Evolutionary conservation across 2,797 vertebrate species (phyloP), one percentile per base, ranked within the genome.

Genomic region (Balearica regulorum): DNA sequence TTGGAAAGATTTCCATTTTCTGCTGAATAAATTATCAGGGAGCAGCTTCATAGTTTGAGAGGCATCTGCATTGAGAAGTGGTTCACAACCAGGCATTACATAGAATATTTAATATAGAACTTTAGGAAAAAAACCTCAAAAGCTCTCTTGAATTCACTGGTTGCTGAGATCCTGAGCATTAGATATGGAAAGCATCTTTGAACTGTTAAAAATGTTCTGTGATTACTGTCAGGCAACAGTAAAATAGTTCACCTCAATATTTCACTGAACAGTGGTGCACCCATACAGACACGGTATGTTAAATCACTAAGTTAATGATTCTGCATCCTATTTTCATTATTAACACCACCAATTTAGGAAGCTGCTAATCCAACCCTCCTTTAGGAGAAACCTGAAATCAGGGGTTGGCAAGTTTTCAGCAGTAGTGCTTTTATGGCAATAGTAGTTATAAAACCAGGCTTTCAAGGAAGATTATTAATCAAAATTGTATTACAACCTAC

Each of bases 1-100:
- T 93, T 96, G 61, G 54, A 76, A 81, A 94, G 58, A 78, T 70
- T 90, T 95, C 48, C 65, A 64, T 90, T 96, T 96, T 93, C 86
- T 89, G 70, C 35, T 83, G 81, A 93, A 85, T 92, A 93, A 94
- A 87, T 95, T 90, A 93, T 89, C 68, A 90, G 70, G 43, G 31
- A 0, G 0, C 25, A 94, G 70, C 57, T 93, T 86, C 68, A 43
- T 78, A 80, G 51, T 55, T 87, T 82, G 81, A 90, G 60, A 91
- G 53, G 51, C 54, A 82, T 87, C 64, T 80, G 62, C 54, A 80
- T 24, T 79, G 64, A 93, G 51, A 89, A 93, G n/a, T 53, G 31
- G 31, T 77, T 84, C 83, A 84, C 31, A 84, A 76, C n/a, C 48
- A 92, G n/a, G 71, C 58, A 83, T 82, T 87, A 84, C 41, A 77